These are phyloP conservation scores for Montipora efflorescens DNA, from an alignment of 64 coral and sea anemone genomes.

Conservation along the genomic window DNA sequence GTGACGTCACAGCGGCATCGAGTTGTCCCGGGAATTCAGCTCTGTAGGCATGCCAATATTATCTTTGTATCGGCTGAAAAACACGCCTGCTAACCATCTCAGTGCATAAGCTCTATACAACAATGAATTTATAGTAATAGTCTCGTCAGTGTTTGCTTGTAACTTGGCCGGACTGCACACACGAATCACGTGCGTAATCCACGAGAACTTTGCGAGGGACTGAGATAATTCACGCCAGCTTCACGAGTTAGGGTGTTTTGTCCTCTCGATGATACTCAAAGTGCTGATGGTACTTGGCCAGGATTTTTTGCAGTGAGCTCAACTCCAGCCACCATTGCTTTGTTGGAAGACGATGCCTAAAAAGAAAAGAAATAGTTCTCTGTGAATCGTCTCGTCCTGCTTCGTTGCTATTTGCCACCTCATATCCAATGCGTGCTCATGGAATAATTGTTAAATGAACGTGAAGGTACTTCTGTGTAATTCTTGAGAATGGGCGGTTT, in stretches of 20 bases:
- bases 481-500: too few relatives aligned
- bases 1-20: too few relatives aligned
- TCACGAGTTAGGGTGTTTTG: conserved; percentile 39
- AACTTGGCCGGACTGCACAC: background rate
- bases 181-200: background rate
- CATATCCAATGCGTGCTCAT: too few relatives aligned
- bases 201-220: background rate
- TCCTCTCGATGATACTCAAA: conserved; percentile 83
- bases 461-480: too few relatives aligned
- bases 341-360: conserved; percentile 87
- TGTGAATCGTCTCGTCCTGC: background rate
- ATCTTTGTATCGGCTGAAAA: too few relatives aligned
- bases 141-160: too few relatives aligned
- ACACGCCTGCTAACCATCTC: too few relatives aligned
- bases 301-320: conserved; percentile 80
- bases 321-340: conserved; percentile 93
- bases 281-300: conserved; percentile 83
- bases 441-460: too few relatives aligned
- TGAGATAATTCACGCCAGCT: background rate
- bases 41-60: too few relatives aligned
- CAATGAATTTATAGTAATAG: too few relatives aligned
- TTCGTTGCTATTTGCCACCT: background rate
- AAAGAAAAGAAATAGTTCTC: background rate
- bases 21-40: too few relatives aligned
- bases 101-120: too few relatives aligned